Evolutionary conservation across 2,888 invertebrate genomes (phyloP), one percentile per base, ranked within the genome.

Genomic region (Brachyptera putata): DNA sequence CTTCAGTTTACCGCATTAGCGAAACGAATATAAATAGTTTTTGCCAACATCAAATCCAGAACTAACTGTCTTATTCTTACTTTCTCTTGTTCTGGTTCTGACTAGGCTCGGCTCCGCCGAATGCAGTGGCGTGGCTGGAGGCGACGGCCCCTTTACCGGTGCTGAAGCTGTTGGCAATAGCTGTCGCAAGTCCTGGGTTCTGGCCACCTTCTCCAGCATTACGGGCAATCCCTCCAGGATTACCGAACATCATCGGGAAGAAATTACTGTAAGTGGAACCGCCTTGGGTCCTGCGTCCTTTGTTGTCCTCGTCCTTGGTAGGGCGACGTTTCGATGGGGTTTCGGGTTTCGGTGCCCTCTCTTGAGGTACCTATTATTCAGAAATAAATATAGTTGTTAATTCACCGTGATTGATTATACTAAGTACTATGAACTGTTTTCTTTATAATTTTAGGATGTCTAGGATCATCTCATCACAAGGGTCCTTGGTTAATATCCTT

Each of bases 191-290:
- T 11, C 83, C 82, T 0, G 81, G 79, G n/a, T 75, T 75, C 18
- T 76, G 75, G 1, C 76, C 75, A 0, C 73, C 75, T 1, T 71
- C 71, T 0, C 67, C 66, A 61, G 69, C 68, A 14, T 76, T 70
- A 43, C 66, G 60, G 0, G 74, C 72, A 5, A 41, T 21, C 7
- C 60, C 61, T n/a, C 60, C 61, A 18, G 58, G 56, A 34, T 22
- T 55, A 4, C 74, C 75, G 68, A 86, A 83, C 72, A 83, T 80
- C 77, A 86, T 84, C 0, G 86, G 86, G 74, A 86, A 86, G 72
- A 80, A 85, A 0, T 84, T 80, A 62, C 81, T 83, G 64, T 76
- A 71, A 1, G 78, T 77, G 65, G 77, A 73, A 62, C 74, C 78
- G 1, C 46, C 22, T 46, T 46, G 46, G 14, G n/a, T 2, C 7